Evolutionary conservation across 2,113 vertebrate species (phyloP).

Genomic region (Sander vitreus): DNA sequence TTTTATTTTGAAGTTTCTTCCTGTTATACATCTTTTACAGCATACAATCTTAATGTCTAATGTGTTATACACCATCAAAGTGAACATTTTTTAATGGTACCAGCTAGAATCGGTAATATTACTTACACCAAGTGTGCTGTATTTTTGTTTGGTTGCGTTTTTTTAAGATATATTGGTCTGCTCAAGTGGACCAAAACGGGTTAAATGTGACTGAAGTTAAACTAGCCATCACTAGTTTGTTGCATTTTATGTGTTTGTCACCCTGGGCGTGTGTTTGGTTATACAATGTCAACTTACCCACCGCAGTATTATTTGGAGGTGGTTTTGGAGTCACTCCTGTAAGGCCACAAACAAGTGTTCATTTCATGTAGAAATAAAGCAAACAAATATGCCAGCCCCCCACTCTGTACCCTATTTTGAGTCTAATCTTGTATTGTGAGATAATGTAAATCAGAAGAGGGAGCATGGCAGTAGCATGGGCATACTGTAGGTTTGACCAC

Average conservation of each 20-base stretch:
- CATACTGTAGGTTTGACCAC: not conserved
- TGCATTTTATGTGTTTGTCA: not conserved
- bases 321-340: conserved; percentile 86
- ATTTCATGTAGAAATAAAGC: conserved; percentile 1
- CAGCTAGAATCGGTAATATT: not conserved
- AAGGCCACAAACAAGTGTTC: conserved; percentile 49
- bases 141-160: not conserved
- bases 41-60: not conserved
- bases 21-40: not conserved
- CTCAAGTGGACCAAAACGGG: not conserved
- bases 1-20: not conserved
- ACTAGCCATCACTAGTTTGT: not conserved
- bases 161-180: not conserved
- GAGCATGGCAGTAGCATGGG: not conserved
- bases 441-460: not conserved
- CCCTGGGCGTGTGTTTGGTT: not conserved
- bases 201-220: not conserved
- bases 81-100: not conserved
- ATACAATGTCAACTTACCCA: conserved; percentile 78
- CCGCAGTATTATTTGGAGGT: conserved; percentile 84
- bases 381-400: not conserved
- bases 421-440: not conserved
- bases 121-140: not conserved
- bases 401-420: not conserved
- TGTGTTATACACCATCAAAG: not conserved